Base-by-base conservation (phyloP, 2,888 invertebrate genomes). In the Micropterix aruncella region DNA sequence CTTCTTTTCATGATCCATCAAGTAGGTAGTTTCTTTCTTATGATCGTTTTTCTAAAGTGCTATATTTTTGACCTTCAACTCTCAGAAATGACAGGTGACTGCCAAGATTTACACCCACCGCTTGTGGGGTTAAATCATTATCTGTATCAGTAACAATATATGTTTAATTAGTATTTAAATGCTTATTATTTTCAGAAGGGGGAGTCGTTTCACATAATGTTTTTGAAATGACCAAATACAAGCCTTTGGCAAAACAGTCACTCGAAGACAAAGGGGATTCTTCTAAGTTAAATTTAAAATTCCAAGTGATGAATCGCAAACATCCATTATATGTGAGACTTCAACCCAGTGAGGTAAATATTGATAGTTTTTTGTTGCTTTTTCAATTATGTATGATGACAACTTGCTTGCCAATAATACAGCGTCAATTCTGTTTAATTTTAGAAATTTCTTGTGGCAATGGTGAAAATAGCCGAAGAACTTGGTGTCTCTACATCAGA, bases 391-490 rank as follows among this genome's bases (percentile, higher is more conserved):
- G n/a, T n/a, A n/a, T n/a, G 39, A 16, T 7, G 14, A 19, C 36
- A 41, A 14, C 5, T 7, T 27, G 27, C 12, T 12, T 27, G 27
- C 27, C 27, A 27, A 12, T 12, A 27, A 27, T 27, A 27, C 27
- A n/a, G n/a, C n/a, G n/a, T n/a, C n/a, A n/a, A n/a, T 27, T 27
- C 27, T 7, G 5, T 44, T 46, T 46, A 39, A 12, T 50, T 51
- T 37, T 46, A 51, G 51, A 64, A 58, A 38, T 44, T 75, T 40
- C 53, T 51, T 0, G 38, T 60, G 1, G 61, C 68, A 0, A 70
- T 74, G 69, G 53, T 60, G 27, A 64, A 66, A 49, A 73, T 63
- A 56, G 63, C 74, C 0, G 69, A 72, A 47, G 60, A 66, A 12
- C 5, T 27, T 7, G 27, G 27, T 12, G 5, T 27, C 7, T 27